Evolutionary conservation across 2,888 invertebrate genomes (phyloP).

Genomic region (Nomada hirtipes): DNA sequence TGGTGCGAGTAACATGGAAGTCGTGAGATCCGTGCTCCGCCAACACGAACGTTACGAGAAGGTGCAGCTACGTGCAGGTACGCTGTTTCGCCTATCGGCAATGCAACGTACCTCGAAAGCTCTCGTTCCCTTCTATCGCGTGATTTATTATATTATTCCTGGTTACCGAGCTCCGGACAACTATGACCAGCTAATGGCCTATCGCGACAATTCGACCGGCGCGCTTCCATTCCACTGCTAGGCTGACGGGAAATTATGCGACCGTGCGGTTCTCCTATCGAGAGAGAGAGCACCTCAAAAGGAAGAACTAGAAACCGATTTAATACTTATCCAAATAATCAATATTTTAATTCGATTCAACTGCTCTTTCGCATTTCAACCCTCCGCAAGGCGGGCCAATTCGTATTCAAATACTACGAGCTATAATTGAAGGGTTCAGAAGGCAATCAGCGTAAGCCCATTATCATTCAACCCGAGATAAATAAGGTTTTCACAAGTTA

Average conservation of each 20-base stretch:
- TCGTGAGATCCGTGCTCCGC: conserved; percentile 79
- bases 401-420: too few relatives aligned
- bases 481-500: too few relatives aligned
- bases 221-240: conserved; percentile 42
- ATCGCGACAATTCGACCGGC: conserved; percentile 67
- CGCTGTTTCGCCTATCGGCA: conserved; percentile 60
- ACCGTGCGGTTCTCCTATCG: background rate
- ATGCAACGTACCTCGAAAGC: conserved; percentile 63
- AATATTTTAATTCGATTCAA: too few relatives aligned
- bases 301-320: too few relatives aligned
- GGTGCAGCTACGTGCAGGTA: conserved; percentile 51
- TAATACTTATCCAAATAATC: too few relatives aligned
- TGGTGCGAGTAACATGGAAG: conserved; percentile 77
- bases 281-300: too few relatives aligned
- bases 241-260: conserved; percentile 25
- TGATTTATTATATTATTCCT: conserved; percentile 73
- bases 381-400: too few relatives aligned
- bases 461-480: too few relatives aligned
- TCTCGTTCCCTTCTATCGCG: conserved; percentile 63
- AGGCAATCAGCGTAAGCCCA: too few relatives aligned
- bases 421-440: too few relatives aligned
- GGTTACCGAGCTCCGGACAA: conserved; percentile 60
- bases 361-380: too few relatives aligned
- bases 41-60: conserved; percentile 74
- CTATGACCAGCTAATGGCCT: conserved; percentile 73